Evolutionary conservation across 2,113 vertebrate species (phyloP), one percentile per base, ranked within the genome.

Genomic region (Python bivittatus): DNA sequence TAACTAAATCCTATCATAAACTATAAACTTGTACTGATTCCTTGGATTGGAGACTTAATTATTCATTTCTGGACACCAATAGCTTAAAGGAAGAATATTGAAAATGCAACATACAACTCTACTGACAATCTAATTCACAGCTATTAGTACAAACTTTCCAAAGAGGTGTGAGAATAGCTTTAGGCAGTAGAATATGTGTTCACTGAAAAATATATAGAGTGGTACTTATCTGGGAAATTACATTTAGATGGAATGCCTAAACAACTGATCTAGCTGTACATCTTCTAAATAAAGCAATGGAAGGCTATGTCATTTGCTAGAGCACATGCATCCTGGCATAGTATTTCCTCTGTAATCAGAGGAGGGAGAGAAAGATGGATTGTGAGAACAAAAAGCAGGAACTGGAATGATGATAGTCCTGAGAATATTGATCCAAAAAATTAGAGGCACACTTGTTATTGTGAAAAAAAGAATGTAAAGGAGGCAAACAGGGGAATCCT

Each of bases 31-130:
- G 48, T 29, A 68, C 57, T 61, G 90, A 53, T 86, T 54, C 10
- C n/a, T 86, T 54, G 48, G 48, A 87, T 53, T 42, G 48, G 11
- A 86, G 27, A 23, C n/a, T 87, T 91, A 91, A 91, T 91, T 33
- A 92, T 83, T 58, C 84, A 89, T n/a, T 17, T 88, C 25, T 56
- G 56, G 84, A 72, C 25, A 48, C 79, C 87, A 0, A 0, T 86
- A 91, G 58, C 56, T 95, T 88, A 61, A 84, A 89, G 29, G 86
- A 60, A 9, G 0, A 61, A 44, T 29, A 52, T 0, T 0, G 0
- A 2, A 38, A 38, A 83, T n/a, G 2, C 33, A 84, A 42, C 0
- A 33, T 10, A 17, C n/a, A 38, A 20, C 4, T 79, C 79, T 93
- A 2, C 92, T 20, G 90, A 83, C 58, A 92, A 86, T 57, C 68